Evolutionary conservation across 2,113 vertebrate species (phyloP).

Genomic region (Falco punctatus): DNA sequence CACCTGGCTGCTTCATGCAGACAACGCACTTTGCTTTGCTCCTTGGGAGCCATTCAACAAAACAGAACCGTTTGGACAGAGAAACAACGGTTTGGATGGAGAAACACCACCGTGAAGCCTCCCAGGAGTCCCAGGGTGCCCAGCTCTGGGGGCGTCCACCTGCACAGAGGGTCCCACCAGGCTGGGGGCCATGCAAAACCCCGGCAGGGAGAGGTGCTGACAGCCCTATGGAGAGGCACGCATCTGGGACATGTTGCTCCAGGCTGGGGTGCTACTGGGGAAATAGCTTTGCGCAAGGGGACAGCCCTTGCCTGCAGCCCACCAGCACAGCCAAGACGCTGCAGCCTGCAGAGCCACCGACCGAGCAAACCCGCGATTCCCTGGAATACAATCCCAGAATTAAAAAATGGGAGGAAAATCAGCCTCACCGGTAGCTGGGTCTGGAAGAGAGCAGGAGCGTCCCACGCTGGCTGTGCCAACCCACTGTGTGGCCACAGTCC

Average conservation of each 20-base stretch:
- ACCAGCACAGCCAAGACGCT: rapidly evolving
- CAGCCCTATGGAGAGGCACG: neutral
- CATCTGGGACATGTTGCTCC: neutral
- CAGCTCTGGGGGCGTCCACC: rapidly evolving
- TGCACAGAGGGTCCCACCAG: neutral
- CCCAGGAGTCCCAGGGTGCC: neutral
- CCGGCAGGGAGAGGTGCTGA: rapidly evolving
- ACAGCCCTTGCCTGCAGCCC: neutral
- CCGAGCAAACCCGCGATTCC: rapidly evolving
- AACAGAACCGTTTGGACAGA: neutral
- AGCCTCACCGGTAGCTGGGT: neutral
- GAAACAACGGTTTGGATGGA: neutral
- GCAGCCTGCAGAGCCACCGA: neutral
- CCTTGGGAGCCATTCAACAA: neutral
- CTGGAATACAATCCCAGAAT: neutral
- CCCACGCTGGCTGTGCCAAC: neutral
- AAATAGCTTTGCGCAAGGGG: neutral
- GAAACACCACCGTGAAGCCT: neutral
- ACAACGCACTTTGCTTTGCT: neutral
- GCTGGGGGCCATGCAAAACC: rapidly evolving
- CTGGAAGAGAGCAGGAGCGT: neutral
- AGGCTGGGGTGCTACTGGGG: neutral
- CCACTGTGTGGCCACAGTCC: neutral
- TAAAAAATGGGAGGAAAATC: neutral
- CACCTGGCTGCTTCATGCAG: conserved; percentile 26